Evolutionary conservation across 1,140 invertebrate species (phyloP).

Genomic region (Euwallacea fornicatus): DNA sequence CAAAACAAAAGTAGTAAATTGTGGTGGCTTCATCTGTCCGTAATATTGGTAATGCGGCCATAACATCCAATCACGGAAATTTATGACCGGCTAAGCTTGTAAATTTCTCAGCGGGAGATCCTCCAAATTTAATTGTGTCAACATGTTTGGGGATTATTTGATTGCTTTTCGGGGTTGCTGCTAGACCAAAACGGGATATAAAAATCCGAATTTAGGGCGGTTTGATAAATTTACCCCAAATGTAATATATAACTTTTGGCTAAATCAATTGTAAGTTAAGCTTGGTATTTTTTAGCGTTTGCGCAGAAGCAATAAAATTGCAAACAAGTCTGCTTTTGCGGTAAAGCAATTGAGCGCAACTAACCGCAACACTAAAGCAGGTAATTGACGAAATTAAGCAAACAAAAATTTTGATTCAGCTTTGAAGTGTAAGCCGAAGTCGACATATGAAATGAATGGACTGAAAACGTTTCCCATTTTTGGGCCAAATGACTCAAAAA

Average conservation of each 20-base stretch:
- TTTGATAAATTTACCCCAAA: neutral
- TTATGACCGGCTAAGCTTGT: slow-evolving; percentile 51
- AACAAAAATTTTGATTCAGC: too few relatives aligned
- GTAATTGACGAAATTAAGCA: too few relatives aligned
- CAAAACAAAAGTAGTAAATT: slow-evolving; percentile 47
- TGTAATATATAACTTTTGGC: neutral
- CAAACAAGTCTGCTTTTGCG: too few relatives aligned
- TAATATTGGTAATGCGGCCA: slow-evolving; percentile 53
- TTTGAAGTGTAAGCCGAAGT: too few relatives aligned
- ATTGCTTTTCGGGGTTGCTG: slow-evolving; percentile 31
- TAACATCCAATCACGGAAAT: slow-evolving; percentile 55
- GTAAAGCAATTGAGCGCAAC: too few relatives aligned
- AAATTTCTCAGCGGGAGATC: slow-evolving; percentile 52
- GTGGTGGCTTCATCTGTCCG: slow-evolving; percentile 41
- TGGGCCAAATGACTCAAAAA: too few relatives aligned
- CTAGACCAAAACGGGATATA: neutral
- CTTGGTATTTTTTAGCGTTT: too few relatives aligned
- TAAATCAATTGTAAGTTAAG: neutral
- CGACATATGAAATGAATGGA: too few relatives aligned
- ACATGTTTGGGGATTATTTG: slow-evolving; percentile 43
- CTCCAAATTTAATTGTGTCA: slow-evolving; percentile 53
- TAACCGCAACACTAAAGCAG: too few relatives aligned
- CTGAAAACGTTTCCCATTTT: too few relatives aligned
- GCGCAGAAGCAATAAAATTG: too few relatives aligned
- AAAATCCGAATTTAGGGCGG: neutral